Evolutionary conservation across 1,140 invertebrate species (phyloP), one percentile per base, ranked within the genome.

Genomic region (Heliconius melpomene): DNA sequence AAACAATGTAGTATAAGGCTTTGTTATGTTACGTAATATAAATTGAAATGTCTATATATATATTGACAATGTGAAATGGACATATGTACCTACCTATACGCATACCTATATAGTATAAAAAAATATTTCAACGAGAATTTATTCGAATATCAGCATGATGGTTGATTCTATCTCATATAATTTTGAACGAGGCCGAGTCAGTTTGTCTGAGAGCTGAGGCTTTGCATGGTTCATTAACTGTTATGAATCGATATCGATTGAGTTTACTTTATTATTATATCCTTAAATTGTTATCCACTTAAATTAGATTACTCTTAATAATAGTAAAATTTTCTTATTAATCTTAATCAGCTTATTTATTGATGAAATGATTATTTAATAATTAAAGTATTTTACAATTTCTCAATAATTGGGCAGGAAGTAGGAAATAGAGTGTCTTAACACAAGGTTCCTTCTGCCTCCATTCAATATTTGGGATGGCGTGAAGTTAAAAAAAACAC

Each of bases 231-330:
- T 66, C 60, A 66, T 66, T 29, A 66, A 66, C 60, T 66, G 11
- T 66, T 66, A 66, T 66, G 60, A 66, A 29, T 66, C 60, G 60
- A 66, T 66, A 66, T 66, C 60, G 60, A 66, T 66, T 66, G 60
- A 66, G 26, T 66, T 66, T 29, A 26, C 60, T 26, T 66, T 29
- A 29, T 26, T 29, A 66, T 29, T 26, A 29, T 18, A 29, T 3
- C 26, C 29, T 66, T 29, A 66, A 5, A 66, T 66, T 3, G 26
- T 29, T 26, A 66, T 8, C n/a, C 57, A 60, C 60, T 13, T 66
- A 66, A 66, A 29, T 66, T 16, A 66, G 11, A 66, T 66, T 66
- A 11, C 9, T 29, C 3, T 66, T 26, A 29, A 29, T 26, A 9
- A 9, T 60, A 11, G 2, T 60, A 23, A 60, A 23, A 11, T 23